These are phyloP conservation scores for Aphelenchoides fujianensis DNA, from an alignment of 1,140 invertebrate species.

Conservation along the genomic window DNA sequence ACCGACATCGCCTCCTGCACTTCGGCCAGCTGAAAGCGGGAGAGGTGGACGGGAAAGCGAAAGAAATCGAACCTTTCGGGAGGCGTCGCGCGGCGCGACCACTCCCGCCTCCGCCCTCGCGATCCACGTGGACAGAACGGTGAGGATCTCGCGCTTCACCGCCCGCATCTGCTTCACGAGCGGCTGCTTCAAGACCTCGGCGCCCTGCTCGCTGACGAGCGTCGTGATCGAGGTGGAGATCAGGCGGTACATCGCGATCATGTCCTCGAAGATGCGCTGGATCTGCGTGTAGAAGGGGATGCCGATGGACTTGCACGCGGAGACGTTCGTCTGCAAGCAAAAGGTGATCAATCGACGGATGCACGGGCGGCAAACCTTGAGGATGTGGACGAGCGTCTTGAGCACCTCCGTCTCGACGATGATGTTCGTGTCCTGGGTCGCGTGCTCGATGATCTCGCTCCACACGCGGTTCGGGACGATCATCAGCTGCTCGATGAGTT, in stretches of 20 bases:
- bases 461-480: constrained; percentile 94
- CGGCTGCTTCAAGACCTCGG: constrained; percentile 91
- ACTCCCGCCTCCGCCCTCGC: constrained; percentile 71
- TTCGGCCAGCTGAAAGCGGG: not conserved
- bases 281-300: constrained; percentile 89
- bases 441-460: constrained; percentile 97
- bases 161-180: constrained; percentile 96
- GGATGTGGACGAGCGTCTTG: constrained; percentile 91
- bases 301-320: constrained; percentile 92
- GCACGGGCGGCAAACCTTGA: constrained; percentile 92
- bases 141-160: constrained; percentile 98
- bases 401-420: constrained; percentile 92
- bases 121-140: constrained; percentile 94
- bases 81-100: not conserved
- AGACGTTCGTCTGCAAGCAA: constrained; percentile 98
- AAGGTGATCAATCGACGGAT: constrained; percentile 91
- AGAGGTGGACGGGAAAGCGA: too few relatives aligned
- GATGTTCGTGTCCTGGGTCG: constrained; percentile 90
- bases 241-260: constrained; percentile 78
- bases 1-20: constrained; percentile 72
- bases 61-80: too few relatives aligned
- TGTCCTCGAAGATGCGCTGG: constrained; percentile 32
- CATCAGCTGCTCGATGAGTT: constrained; percentile 96
- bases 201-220: constrained; percentile 89
- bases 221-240: constrained; percentile 97